Evolutionary conservation across 1,140 invertebrate species (phyloP), one percentile per base, ranked within the genome.

Genomic region (Apolygus lucorum): DNA sequence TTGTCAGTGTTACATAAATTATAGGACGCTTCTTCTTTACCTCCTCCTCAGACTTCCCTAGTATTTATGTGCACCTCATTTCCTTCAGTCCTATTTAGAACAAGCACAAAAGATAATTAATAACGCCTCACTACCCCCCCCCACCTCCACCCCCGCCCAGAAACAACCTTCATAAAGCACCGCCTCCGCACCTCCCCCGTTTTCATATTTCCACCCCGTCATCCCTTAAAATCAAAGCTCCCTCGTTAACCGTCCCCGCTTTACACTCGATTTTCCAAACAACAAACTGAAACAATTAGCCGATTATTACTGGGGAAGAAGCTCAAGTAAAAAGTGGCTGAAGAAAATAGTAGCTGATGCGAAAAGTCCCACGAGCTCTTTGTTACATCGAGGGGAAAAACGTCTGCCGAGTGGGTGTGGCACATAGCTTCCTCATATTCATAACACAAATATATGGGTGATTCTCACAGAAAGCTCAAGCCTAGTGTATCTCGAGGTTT

Each of bases 31-130:
- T 59, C 54, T 24, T 24, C 13, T 59, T 24, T 59, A 8, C 22
- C 54, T 59, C 54, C 22, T 24, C 54, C 54, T 4, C 8, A 13
- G 13, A 66, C 29, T n/a, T 28, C 28, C 4, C 64, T n/a, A n/a
- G 64, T 66, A 66, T 66, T 66, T 66, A 66, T 66, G 28, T 25
- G 64, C 64, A 66, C 64, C 64, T 66, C 64, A 66, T 66, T 66
- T 66, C 64, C 64, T 59, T 21, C 26, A 27, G 27, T 27, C 26
- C 62, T 27, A 63, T 63, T 63, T 63, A 34, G 64, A 28, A 28
- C 28, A 2, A 66, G 27, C 64, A 66, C 64, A 66, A 66, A 66
- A 66, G 26, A 66, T 66, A 66, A 66, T 66, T 66, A 66, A 66
- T 66, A 66, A 66, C 64, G 17, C 64, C n/a, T 25, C 22, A 11